A percentile compares a stretch with the other conserved stretches of the same genome.
These are phyloP conservation scores for Baryphthengus martii DNA, from an alignment of 2,113 vertebrate species.

Conservation along the genomic window DNA sequence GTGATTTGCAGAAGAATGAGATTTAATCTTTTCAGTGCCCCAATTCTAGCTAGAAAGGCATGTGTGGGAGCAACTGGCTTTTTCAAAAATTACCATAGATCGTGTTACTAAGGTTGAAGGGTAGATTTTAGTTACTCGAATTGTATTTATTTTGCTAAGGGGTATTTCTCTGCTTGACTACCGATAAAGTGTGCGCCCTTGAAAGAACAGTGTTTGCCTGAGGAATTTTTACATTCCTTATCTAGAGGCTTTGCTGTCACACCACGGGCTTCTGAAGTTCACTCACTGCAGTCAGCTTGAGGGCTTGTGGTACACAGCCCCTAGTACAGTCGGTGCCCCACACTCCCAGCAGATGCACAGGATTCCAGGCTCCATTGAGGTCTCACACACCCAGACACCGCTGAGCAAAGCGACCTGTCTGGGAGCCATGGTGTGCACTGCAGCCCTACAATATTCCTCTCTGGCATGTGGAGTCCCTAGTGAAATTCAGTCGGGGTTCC, in stretches of 20 bases:
- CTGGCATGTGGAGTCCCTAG: too few species aligned
- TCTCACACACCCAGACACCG: rapidly evolving
- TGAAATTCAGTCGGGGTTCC: background rate
- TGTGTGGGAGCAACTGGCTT: background rate
- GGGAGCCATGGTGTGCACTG: rapidly evolving
- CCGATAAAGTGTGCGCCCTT: background rate
- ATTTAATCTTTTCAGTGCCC: background rate
- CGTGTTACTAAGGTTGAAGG: background rate
- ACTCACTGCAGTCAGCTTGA: rapidly evolving
- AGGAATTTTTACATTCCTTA: background rate
- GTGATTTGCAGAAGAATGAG: background rate
- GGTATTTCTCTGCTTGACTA: background rate
- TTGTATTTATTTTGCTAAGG: background rate
- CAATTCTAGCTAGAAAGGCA: background rate
- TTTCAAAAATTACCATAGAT: background rate
- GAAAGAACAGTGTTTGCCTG: background rate
- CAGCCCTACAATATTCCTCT: background rate
- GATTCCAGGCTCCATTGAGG: background rate
- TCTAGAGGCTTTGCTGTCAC: background rate
- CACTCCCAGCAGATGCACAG: background rate
- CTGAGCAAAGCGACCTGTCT: background rate
- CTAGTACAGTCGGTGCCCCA: rapidly evolving
- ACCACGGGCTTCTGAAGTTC: background rate
- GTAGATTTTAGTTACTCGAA: background rate
- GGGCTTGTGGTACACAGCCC: rapidly evolving